phyloP scores from a whole-genome alignment of 2,113 vertebrate species.

The Oreochromis tanganicae region DNA sequence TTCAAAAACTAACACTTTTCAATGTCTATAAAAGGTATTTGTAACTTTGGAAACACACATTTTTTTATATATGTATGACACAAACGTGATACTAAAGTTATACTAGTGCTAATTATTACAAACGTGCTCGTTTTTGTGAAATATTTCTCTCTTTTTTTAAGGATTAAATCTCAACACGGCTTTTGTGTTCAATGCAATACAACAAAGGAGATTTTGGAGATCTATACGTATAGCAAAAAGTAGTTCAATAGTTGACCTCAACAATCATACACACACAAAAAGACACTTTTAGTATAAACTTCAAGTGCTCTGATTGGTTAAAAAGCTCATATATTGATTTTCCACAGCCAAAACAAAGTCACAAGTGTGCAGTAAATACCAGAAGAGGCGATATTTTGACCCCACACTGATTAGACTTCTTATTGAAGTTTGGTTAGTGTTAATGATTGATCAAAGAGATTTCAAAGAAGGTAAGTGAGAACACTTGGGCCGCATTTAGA shows the following conservation, averaged over 20 bases:
- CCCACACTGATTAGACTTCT: slow-evolving; percentile 40
- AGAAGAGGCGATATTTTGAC: slow-evolving; percentile 50
- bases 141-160: not conserved
- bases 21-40: not conserved
- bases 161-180: not conserved
- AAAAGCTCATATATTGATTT: slow-evolving; percentile 43
- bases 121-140: not conserved
- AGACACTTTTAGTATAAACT: not conserved
- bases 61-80: not conserved
- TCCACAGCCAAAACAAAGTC: slow-evolving; percentile 50
- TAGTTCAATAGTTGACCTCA: not conserved
- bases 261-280: not conserved
- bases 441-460: slow-evolving; percentile 61
- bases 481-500: not conserved
- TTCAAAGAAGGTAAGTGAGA: slow-evolving; percentile 25
- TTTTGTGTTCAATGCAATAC: not conserved
- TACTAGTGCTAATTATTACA: not conserved
- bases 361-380: slow-evolving; percentile 67
- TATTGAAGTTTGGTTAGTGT: slow-evolving; percentile 54
- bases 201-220: not conserved
- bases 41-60: not conserved
- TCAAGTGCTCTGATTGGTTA: slow-evolving; percentile 20
- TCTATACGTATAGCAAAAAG: not conserved
- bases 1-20: not conserved
- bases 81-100: not conserved